Conservation (phyloP, 2,888 invertebrate genomes). For the Drosophila greeni region DNA sequence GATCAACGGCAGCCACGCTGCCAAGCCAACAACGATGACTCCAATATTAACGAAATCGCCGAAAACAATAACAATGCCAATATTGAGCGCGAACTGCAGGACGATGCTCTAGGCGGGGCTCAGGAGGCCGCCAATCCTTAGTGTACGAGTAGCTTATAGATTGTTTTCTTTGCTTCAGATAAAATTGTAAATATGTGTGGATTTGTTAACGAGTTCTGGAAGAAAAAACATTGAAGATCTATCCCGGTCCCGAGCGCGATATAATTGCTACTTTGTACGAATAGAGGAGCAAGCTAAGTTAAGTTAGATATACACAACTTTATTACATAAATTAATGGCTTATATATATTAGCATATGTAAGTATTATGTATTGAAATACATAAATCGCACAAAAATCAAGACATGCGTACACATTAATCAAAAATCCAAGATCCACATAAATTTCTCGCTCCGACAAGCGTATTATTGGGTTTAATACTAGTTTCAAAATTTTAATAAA, state of each 20-base stretch:
- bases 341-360: constrained; percentile 45
- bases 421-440: constrained; percentile 40
- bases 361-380: constrained; percentile 63
- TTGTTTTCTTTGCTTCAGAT: not conserved
- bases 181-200: constrained; percentile 15
- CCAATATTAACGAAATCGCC: constrained; percentile 78
- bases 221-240: not conserved
- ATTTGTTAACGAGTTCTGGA: not conserved
- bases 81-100: constrained; percentile 76
- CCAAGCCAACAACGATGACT: constrained; percentile 49
- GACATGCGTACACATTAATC: constrained; percentile 35
- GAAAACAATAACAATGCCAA: constrained; percentile 78
- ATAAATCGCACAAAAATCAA: constrained; percentile 58
- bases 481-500: constrained; percentile 30
- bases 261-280: constrained; percentile 12
- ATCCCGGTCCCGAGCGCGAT: not conserved
- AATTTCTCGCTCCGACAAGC: constrained; percentile 35
- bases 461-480: constrained; percentile 29
- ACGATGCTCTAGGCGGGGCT: constrained; percentile 65
- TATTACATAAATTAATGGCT: constrained; percentile 71
- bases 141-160: not conserved
- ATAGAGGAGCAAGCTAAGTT: constrained; percentile 16
- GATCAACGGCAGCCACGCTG: constrained; percentile 36
- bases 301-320: constrained; percentile 67
- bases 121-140: constrained; percentile 49